Percentiles rank a stretch among this genome's conserved stretches.
phyloP scores from a whole-genome alignment of 2,888 invertebrate genomes.

The Choreutis nemorana region DNA sequence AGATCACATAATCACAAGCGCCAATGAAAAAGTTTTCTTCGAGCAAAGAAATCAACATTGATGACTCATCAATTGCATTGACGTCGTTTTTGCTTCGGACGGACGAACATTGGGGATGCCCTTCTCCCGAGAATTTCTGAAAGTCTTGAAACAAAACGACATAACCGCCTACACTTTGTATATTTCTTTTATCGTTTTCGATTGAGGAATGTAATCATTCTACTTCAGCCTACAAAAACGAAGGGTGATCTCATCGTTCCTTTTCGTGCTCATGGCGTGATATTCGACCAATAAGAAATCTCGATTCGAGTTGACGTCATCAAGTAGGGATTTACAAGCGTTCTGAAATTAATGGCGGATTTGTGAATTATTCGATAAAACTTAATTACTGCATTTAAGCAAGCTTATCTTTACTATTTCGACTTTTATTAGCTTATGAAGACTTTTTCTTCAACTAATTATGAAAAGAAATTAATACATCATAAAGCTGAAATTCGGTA shows the following conservation, averaged over 20 bases:
- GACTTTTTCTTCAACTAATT: too few relatives aligned
- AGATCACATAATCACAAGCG: constrained; percentile 20
- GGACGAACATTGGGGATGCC: too few relatives aligned
- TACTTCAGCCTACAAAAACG: constrained; percentile 27
- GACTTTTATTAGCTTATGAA: too few relatives aligned
- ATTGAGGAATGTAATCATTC: constrained; percentile 19
- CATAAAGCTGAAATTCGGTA: too few relatives aligned
- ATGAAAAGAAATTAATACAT: too few relatives aligned
- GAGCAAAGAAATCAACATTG: constrained; percentile 49
- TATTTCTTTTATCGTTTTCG: constrained; percentile 16
- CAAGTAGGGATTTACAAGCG: constrained; percentile 5
- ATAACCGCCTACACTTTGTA: constrained; percentile 36
- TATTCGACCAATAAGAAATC: constrained; percentile 40
- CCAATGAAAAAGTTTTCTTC: constrained; percentile 33
- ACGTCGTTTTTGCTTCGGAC: constrained; percentile 47
- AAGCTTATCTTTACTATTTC: too few relatives aligned
- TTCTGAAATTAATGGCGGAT: constrained; percentile 10
- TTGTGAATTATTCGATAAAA: too few relatives aligned
- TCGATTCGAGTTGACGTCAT: constrained; percentile 30
- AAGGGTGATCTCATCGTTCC: constrained; percentile 53
- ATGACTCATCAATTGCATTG: constrained; percentile 54
- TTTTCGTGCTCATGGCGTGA: constrained; percentile 38
- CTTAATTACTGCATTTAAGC: too few relatives aligned
- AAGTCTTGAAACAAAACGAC: constrained; percentile 27
- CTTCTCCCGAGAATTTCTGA: constrained; percentile 45